These are phyloP conservation scores for Coelopa pilipes DNA, from an alignment of 2,888 invertebrate genomes.

Conservation along the genomic window DNA sequence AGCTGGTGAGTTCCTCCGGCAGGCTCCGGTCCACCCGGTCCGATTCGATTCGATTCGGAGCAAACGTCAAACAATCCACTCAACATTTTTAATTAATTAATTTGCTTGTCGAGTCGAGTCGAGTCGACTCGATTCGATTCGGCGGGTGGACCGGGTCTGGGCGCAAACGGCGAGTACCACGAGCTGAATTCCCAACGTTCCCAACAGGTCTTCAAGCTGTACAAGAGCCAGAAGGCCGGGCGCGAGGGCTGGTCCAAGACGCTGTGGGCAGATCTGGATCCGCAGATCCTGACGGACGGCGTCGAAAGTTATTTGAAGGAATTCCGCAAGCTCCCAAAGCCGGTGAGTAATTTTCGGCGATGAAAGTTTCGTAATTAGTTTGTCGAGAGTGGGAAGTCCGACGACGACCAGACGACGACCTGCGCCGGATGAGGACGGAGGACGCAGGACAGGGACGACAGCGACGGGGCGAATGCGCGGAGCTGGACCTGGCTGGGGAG, in stretches of 20 bases:
- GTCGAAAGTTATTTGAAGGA: constrained; percentile 86
- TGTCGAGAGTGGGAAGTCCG: constrained; percentile 24
- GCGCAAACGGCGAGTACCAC: neutral
- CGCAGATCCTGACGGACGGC: constrained; percentile 85
- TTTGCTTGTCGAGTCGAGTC: neutral
- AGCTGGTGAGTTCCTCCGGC: constrained; percentile 61
- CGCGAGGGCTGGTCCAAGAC: constrained; percentile 87
- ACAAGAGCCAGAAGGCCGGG: constrained; percentile 80
- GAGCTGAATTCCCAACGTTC: constrained; percentile 15
- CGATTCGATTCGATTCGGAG: neutral
- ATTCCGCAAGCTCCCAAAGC: constrained; percentile 79
- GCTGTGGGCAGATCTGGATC: constrained; percentile 87
- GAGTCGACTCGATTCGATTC: too few species aligned
- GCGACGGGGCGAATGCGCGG: neutral
- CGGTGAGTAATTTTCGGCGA: constrained; percentile 65
- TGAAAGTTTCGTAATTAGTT: constrained; percentile 48
- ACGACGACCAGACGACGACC: neutral
- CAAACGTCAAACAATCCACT: constrained; percentile 42
- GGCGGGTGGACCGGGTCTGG: too few species aligned
- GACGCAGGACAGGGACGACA: neutral
- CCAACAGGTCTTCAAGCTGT: constrained; percentile 76
- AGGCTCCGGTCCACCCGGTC: neutral
- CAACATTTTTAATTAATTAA: constrained; percentile 49
- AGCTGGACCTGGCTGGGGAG: neutral
- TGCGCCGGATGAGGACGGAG: neutral